Conservation (phyloP, 2,797 vertebrate genomes). For the Prionace glauca region DNA sequence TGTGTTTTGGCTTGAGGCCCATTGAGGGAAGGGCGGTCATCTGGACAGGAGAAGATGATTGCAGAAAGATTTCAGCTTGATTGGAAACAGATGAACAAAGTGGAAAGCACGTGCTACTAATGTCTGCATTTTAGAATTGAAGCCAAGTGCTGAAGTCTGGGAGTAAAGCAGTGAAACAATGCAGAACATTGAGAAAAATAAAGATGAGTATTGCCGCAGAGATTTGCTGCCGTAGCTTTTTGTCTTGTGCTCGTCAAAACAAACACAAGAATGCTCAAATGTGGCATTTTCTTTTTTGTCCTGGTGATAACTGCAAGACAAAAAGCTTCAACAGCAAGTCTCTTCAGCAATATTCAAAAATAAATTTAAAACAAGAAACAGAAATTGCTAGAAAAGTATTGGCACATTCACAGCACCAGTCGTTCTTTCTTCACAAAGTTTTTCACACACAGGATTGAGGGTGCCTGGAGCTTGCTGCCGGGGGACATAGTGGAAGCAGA, state of each 20-base stretch:
- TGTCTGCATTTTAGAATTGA: background rate
- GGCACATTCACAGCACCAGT: background rate
- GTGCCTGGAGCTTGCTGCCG: too few relatives aligned
- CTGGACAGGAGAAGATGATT: background rate
- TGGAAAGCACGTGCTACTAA: background rate
- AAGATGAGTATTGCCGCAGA: background rate
- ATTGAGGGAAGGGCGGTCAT: background rate
- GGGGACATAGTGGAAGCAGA: too few relatives aligned
- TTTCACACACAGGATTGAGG: too few relatives aligned
- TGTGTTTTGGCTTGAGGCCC: conserved; percentile 6
- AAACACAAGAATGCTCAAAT: background rate
- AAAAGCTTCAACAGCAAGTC: too few relatives aligned
- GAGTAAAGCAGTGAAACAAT: background rate
- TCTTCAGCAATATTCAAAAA: background rate
- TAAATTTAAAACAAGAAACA: background rate
- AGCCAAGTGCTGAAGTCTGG: background rate
- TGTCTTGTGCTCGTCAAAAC: background rate
- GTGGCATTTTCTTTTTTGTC: background rate
- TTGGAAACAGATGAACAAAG: background rate
- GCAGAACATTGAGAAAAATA: background rate
- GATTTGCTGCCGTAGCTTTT: background rate
- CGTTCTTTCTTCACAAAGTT: background rate
- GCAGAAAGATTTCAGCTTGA: background rate
- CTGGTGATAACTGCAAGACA: too few relatives aligned
- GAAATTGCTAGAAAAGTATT: background rate